Evolutionary conservation across 2,113 vertebrate species (phyloP).

Genomic region (Empidonax traillii): DNA sequence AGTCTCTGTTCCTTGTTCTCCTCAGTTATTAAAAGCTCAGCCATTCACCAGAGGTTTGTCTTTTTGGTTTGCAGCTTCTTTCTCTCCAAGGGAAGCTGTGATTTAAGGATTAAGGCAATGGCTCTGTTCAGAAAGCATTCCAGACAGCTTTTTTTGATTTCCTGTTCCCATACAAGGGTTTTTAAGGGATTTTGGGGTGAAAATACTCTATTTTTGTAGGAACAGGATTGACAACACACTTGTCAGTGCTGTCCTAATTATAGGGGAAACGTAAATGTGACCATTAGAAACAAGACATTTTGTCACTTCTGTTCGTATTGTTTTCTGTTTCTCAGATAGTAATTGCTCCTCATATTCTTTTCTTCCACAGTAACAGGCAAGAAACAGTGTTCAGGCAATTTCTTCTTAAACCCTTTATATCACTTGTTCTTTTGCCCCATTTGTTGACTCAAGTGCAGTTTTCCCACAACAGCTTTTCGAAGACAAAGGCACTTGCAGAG

Average conservation of each 20-base stretch:
- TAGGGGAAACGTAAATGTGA: not conserved
- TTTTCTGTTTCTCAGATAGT: not conserved
- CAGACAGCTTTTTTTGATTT: constrained; percentile 31
- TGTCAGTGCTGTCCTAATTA: not conserved
- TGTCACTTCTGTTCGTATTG: not conserved
- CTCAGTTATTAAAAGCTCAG: constrained; percentile 31
- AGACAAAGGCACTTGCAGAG: not conserved
- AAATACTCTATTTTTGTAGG: not conserved
- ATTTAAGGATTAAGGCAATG: not conserved
- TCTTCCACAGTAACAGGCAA: not conserved
- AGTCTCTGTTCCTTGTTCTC: constrained; percentile 23
- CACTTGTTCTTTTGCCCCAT: not conserved
- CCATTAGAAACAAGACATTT: not conserved
- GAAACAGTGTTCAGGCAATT: not conserved
- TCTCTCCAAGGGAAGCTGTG: constrained; percentile 6
- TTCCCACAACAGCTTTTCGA: not conserved
- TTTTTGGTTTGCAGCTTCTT: constrained; percentile 4
- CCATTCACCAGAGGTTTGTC: constrained; percentile 28
- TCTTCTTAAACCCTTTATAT: not conserved
- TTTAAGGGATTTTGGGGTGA: not conserved
- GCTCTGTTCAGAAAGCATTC: not conserved
- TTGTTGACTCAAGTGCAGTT: not conserved
- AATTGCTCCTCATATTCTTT: not conserved
- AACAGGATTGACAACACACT: not conserved
- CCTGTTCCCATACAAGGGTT: not conserved